Evolutionary conservation across 2,113 vertebrate species (phyloP).

Genomic region (Gorsachius goisagi): DNA sequence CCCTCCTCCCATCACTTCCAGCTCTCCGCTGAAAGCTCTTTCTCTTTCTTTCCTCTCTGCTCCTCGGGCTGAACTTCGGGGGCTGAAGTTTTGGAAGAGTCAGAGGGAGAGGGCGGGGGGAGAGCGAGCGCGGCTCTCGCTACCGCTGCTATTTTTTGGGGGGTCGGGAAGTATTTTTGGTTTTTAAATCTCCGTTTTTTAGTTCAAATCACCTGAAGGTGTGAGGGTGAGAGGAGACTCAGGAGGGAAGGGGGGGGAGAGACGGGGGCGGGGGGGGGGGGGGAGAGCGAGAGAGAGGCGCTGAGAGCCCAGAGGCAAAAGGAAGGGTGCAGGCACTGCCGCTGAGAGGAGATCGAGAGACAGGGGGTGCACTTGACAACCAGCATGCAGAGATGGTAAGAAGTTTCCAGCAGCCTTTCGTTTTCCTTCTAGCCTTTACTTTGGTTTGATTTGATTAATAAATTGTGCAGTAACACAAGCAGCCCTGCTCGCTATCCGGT

Average conservation of each 20-base stretch:
- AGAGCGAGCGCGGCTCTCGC: not conserved
- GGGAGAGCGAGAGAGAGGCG: not conserved
- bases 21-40: not conserved
- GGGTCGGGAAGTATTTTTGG: too few relatives aligned
- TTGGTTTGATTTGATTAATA: conserved; percentile 29
- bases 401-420: conserved; percentile 76
- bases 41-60: not conserved
- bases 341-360: conserved; percentile 77
- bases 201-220: too few relatives aligned
- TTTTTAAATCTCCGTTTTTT: too few relatives aligned
- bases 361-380: conserved; percentile 81
- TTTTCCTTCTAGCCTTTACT: conserved; percentile 56
- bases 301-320: conserved; percentile 49
- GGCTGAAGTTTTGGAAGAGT: conserved; percentile 28
- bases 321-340: conserved; percentile 73
- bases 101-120: not conserved
- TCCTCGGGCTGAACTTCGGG: not conserved
- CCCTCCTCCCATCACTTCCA: conserved; percentile 38
- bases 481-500: conserved; percentile 37
- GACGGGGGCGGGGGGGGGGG: too few relatives aligned
- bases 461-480: conserved; percentile 36
- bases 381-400: conserved; percentile 85
- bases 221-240: too few relatives aligned
- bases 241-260: too few relatives aligned
- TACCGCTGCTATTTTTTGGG: too few relatives aligned